Conservation (phyloP, 2,888 invertebrate species). For the Leptinotarsa tumamoca region DNA sequence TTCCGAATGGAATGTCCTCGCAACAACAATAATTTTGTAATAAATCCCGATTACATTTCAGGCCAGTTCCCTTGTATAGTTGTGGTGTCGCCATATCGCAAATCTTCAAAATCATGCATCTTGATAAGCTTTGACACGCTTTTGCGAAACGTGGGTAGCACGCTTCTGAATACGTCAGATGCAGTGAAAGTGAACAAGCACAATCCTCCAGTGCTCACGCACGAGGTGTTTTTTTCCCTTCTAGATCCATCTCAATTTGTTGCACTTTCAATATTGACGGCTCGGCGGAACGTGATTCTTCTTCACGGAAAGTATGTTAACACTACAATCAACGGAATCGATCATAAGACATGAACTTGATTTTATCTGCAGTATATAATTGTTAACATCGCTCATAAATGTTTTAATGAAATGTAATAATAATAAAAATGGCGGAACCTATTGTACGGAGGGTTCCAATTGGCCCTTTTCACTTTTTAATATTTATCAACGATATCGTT, state of each 20-base stretch:
- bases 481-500: too few relatives aligned
- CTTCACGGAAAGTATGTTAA: background rate
- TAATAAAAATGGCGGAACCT: too few relatives aligned
- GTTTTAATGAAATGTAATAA: too few relatives aligned
- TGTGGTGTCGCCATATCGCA: constrained; percentile 2
- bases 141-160: constrained; percentile 45
- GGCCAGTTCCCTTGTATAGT: too few relatives aligned
- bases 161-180: constrained; percentile 44
- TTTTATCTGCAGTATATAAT: background rate
- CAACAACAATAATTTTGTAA: too few relatives aligned
- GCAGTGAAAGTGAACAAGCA: constrained; percentile 47
- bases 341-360: background rate
- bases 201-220: constrained; percentile 6
- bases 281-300: background rate
- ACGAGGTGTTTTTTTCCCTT: constrained; percentile 7
- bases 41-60: too few relatives aligned
- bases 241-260: constrained; percentile 37
- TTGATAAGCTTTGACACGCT: constrained; percentile 43
- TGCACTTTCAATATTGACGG: constrained; percentile 14
- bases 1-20: too few relatives aligned
- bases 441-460: too few relatives aligned
- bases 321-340: background rate
- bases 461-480: too few relatives aligned
- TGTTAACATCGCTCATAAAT: too few relatives aligned
- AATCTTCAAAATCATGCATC: constrained; percentile 46